Evolutionary conservation across 2,113 vertebrate genomes (phyloP), one percentile per base, ranked within the genome.

Genomic region (Lagenorhynchus albirostris): DNA sequence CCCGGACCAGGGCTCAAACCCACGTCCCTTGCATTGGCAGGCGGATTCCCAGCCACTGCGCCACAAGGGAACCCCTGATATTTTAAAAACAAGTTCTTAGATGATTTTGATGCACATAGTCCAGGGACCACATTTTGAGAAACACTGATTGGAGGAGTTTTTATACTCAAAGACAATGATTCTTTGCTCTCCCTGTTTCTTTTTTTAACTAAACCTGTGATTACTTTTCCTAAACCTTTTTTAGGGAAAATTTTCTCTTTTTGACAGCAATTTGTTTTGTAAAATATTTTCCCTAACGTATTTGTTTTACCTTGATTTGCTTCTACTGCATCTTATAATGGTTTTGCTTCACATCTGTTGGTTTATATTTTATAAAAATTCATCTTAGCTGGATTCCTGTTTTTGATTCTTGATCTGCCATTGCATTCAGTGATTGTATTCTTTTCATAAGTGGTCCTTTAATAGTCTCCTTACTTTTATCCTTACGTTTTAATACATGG

Each of bases 291-390:
- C 50, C 6, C 6, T 91, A 47, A 38, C 2, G 2, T 93, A 58
- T 70, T 76, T 93, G 21, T 80, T 86, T 91, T 87, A 82, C 13
- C 33, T 60, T 87, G 36, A 17, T 62, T 91, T 67, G n/a, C 17
- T 94, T 73, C n/a, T 63, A 23, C 38, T 95, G 23, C 20, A 76
- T 83, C 31, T 83, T 47, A 50, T 20, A 93, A 74, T 53, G 12
- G 18, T 67, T 92, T 95, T 31, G 13, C 60, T 93, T 93, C 38
- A 93, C 9, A 31, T 67, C 11, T 65, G 2, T 77, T 88, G 53
- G 36, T 93, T 68, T 95, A 23, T 68, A 55, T 62, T 60, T 95
- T 90, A 67, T 77, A 50, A 89, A 94, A 31, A 70, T 70, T 92
- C 44, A 65, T 44, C n/a, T 88, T 62, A 50, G 86, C 44, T 92